These are phyloP conservation scores for Drosophila ananassae DNA, from an alignment of 1,140 invertebrate genomes.

Conservation along the genomic window DNA sequence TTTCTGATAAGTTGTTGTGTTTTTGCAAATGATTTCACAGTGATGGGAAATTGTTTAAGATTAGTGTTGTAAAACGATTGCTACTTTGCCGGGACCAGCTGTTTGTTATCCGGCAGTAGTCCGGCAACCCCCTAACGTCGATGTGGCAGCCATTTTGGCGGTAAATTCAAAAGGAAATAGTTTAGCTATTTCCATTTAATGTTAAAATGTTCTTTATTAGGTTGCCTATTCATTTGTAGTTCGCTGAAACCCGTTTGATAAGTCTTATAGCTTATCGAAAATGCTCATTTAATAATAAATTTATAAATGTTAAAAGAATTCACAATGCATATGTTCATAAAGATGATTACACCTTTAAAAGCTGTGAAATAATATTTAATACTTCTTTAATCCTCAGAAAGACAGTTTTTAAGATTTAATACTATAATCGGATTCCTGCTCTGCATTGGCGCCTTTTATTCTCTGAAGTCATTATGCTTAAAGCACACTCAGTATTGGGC, in stretches of 20 bases:
- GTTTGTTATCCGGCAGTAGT: neutral
- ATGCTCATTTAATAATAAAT: too few relatives aligned
- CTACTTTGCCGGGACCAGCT: neutral
- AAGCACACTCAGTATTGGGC: conserved; percentile 11
- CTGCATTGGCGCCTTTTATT: neutral
- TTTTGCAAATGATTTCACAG: conserved; percentile 11
- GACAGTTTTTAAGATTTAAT: neutral
- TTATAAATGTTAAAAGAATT: too few relatives aligned
- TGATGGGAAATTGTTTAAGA: neutral
- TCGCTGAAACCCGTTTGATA: too few relatives aligned
- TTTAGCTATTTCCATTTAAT: too few relatives aligned
- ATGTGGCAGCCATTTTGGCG: neutral
- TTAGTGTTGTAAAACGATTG: neutral
- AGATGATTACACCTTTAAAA: too few relatives aligned
- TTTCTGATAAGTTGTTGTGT: conserved; percentile 25
- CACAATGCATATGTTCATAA: too few relatives aligned
- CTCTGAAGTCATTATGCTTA: conserved; percentile 28
- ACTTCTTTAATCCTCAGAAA: neutral
- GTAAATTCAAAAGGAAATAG: neutral
- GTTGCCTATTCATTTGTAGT: too few relatives aligned
- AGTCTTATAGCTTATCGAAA: too few relatives aligned
- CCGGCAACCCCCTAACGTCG: neutral
- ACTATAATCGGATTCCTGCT: neutral
- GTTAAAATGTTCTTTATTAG: too few relatives aligned
- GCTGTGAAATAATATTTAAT: too few relatives aligned